Percentiles rank a stretch among this genome's conserved stretches.
Evolutionary conservation across 2,888 invertebrate species (phyloP).

Genomic region (Caenorhabditis wallacei): DNA sequence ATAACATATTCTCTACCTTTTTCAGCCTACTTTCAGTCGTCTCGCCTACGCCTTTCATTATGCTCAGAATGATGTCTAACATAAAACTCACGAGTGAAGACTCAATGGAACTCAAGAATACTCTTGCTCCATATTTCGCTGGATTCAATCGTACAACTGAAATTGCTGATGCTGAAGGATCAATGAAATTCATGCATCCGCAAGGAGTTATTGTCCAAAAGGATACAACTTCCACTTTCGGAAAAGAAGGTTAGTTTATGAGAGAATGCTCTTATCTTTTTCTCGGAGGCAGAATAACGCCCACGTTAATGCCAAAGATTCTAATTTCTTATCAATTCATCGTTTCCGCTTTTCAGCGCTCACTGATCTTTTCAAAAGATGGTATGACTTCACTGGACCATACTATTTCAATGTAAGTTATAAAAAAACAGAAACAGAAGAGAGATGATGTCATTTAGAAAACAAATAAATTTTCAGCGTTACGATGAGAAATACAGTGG

Average conservation of each 20-base stretch:
- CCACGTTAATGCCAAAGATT: conserved; percentile 20
- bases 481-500: conserved; percentile 64
- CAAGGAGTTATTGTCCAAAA: conserved; percentile 63
- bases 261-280: conserved; percentile 21
- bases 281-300: conserved; percentile 19
- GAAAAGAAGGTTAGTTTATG: conserved; percentile 55
- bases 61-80: conserved; percentile 30
- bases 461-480: conserved; percentile 39
- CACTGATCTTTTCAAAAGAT: conserved; percentile 56
- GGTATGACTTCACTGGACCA: conserved; percentile 59
- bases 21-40: conserved; percentile 17
- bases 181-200: conserved; percentile 64
- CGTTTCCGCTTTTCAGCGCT: conserved; percentile 50
- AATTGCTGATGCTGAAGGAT: conserved; percentile 57
- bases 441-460: neutral
- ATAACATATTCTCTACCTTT: conserved; percentile 10
- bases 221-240: conserved; percentile 54
- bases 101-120: conserved; percentile 37
- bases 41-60: neutral
- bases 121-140: conserved; percentile 53
- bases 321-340: conserved; percentile 15
- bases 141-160: conserved; percentile 60
- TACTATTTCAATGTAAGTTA: conserved; percentile 56
- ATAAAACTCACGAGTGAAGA: conserved; percentile 22
- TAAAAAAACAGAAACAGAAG: neutral